Base-by-base conservation (phyloP, 2,888 invertebrate species). In the Melitaea athalia region DNA sequence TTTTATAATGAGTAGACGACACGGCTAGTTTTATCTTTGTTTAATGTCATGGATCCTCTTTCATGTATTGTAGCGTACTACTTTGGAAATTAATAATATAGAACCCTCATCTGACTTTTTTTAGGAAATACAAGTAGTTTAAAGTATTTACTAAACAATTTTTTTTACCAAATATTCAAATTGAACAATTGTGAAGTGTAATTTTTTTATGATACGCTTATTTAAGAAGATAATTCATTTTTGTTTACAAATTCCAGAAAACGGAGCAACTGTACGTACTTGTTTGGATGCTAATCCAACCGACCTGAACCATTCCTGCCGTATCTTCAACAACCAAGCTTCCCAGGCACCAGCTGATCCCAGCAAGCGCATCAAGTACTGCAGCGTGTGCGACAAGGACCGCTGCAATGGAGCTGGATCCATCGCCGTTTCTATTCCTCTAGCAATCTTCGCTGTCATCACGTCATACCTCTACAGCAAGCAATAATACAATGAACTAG, bases 381-480 rank as follows among this genome's bases (percentile, higher is more conserved):
- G 92, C 86, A 80, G 80, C 68, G 85, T 91, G 53, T 94, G 94
- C 78, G 86, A 91, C 77, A 88, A 86, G 70, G 94, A 94, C 69
- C 87, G 82, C 65, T 94, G 94, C 84, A 94, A 94, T 75, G 87
- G 86, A 38, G 90, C 90, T 64, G 85, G 84, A 11, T 79, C 89
- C n/a, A 73, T 86, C 33, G 74, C 82, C 8, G 81, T 86, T 67
- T 90, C 91, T 6, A 72, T 89, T 64, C 88, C 91, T 12, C 79
- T 92, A 7, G 87, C 88, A 11, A 73, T 83, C 49, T 59, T 88
- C 47, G 84, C 89, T 3, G 79, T 88, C 11, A 50, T 88, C 45
- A 83, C 85, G 52, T 82, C 89, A 5, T 90, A 87, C 76, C 72
- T 91, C 14, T 78, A 83, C 74, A 85, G 81, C 78, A 89, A 90